Base-by-base conservation (phyloP, 2,113 vertebrate genomes). In the Spheniscus mendiculus region DNA sequence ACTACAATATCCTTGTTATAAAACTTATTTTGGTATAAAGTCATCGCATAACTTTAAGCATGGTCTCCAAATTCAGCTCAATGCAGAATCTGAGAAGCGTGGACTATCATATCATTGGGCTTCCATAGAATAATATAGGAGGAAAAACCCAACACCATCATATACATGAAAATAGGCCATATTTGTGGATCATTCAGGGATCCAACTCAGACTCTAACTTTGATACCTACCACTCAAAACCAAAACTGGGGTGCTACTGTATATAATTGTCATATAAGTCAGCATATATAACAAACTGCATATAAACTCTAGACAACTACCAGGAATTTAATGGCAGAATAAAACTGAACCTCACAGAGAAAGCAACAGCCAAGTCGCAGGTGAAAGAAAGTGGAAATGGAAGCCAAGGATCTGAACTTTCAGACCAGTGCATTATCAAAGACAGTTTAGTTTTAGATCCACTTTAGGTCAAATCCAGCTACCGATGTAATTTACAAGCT, bases 221-320 rank as follows among this genome's bases (percentile, higher is more conserved):
- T 81, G 62, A 32, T 27, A 44, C 18, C 20, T 29, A 44, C 8
- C 7, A 19, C 12, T 23, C 23, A 38, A 72, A 90, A 3, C 6
- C 42, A 26, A 70, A 81, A 9, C 12, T 32, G 32, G 21, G 5
- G 21, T 2, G 1, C 27, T 65, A 3, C 16, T 38, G 2, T 67
- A 13, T 13, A 3, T 15, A 12, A 47, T 13, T 7, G 27, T 30
- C 19, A 15, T 4, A 4, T 5, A 79, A 23, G 0, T 30, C 20
- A 70, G 40, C 7, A 21, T 8, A 11, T 40, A 38, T 11, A 63
- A 30, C 17, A 44, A 73, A 53, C 27, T 34, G 11, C 0, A 1
- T 2, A 20, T 40, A 38, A 59, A 17, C 29, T 55, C 32, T 2
- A 26, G 53, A 49, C 15, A 77, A 6, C 11, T 17, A 61, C 6